Evolutionary conservation across 2,113 vertebrate genomes (phyloP).

Genomic region (Kryptolebias marmoratus): DNA sequence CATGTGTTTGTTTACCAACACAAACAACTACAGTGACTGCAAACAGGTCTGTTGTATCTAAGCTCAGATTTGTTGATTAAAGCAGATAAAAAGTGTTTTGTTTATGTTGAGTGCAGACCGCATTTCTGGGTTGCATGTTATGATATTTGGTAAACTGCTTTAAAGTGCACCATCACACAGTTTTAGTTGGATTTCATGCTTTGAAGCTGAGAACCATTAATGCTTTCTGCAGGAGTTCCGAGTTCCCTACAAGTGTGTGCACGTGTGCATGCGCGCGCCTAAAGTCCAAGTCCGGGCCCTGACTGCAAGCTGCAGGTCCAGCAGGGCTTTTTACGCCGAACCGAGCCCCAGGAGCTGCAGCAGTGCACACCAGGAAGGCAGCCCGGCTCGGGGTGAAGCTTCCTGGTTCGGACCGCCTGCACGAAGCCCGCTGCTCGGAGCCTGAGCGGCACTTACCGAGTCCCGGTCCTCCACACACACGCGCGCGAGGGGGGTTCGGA

Average conservation of each 20-base stretch:
- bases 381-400: constrained; percentile 46
- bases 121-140: too few species aligned
- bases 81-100: too few species aligned
- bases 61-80: too few species aligned
- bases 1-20: too few species aligned
- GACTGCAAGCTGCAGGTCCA: constrained; percentile 11
- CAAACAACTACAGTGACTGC: too few species aligned
- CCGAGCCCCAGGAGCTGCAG: neutral
- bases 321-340: neutral
- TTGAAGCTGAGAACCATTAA: neutral
- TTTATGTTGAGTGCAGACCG: too few species aligned
- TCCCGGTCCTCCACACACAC: constrained; percentile 8
- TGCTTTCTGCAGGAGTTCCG: neutral
- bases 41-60: too few species aligned
- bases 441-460: constrained; percentile 66
- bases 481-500: constrained; percentile 9
- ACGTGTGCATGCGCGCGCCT: constrained; percentile 41
- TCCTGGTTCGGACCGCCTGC: constrained; percentile 35
- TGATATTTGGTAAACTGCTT: too few species aligned
- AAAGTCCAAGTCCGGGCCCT: constrained; percentile 57
- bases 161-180: too few species aligned
- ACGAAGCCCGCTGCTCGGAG: constrained; percentile 7
- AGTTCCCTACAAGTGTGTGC: constrained; percentile 19
- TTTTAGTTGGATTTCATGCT: too few species aligned
- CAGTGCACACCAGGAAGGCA: too few species aligned